Evolutionary conservation across 2,797 vertebrate species (phyloP), one percentile per base, ranked within the genome.

Genomic region (Notolepis coatsorum): DNA sequence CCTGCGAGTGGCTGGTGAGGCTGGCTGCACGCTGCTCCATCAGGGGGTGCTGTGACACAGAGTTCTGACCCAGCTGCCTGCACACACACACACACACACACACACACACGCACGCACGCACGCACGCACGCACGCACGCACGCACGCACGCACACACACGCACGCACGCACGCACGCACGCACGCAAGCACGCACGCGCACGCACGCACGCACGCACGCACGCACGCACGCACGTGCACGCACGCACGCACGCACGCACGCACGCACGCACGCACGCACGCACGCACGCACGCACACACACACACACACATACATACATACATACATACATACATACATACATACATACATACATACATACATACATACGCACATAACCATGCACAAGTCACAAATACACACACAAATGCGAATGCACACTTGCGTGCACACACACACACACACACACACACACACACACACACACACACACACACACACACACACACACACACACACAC

Each of bases 61-160:
- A 75, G 69, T 77, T 79, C 69, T 63, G 81, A 88, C 79, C 81
- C 85, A 84, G 69, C 20, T 13, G 9, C 63, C 55, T 62, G n/a
- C 77, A 80, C 75, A 33, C 49, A 69, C 73, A 75, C 49, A 33
- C 66, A 28, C 57, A 56, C 4, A 31, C 31, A 21, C 18, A 50
- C 9, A 7, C 73, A 53, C 17, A 28, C 49, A 41, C 61, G 61
- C 17, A 28, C 77, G 53, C 68, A 59, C 48, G 47, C 3, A 23
- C 31, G 48, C 28, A 39, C 43, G 25, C 5, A n/a, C 5, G 35
- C 50, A 2, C n/a, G 18, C 27, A 31, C 27, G 31, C 28, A 28
- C 35, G 15, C 9, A 21, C 33, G 23, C 5, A n/a, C 5, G 1
- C 25, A 56, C 25, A 57, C 39, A 43, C 7, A 20, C 53, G 15